These are phyloP conservation scores for Hemiscyllium ocellatum DNA, from an alignment of 2,113 vertebrate species.

Conservation along the genomic window DNA sequence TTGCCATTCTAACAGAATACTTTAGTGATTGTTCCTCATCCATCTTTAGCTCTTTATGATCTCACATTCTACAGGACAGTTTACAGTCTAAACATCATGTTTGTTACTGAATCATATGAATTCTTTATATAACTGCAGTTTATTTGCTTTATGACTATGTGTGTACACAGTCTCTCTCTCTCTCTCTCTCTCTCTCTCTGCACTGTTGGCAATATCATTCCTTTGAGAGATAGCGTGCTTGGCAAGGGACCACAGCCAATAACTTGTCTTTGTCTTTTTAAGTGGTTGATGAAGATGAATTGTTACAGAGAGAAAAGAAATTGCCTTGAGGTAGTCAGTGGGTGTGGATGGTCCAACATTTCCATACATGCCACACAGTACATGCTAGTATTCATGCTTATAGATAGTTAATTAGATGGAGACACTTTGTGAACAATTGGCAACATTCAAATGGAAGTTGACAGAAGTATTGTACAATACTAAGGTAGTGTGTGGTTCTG, in stretches of 20 bases:
- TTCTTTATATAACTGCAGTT: not conserved
- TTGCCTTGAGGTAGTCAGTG: not conserved
- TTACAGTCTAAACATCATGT: not conserved
- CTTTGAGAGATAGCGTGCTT: not conserved
- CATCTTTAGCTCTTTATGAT: not conserved
- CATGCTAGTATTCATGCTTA: not conserved
- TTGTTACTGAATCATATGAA: not conserved
- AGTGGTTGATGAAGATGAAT: constrained; percentile 15
- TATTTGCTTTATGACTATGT: not conserved
- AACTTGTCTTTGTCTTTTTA: not conserved
- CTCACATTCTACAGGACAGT: not conserved
- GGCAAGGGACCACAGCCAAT: not conserved
- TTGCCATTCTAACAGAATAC: not conserved
- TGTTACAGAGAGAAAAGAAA: not conserved
- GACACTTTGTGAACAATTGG: not conserved
- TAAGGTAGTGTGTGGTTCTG: not conserved
- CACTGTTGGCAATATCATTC: not conserved
- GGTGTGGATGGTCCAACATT: not conserved
- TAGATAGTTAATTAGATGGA: not conserved
- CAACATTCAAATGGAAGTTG: not conserved
- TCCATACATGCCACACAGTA: not conserved
- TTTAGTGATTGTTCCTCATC: constrained; percentile 18
- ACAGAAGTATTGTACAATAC: not conserved
- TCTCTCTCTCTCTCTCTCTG: not conserved
- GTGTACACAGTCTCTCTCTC: not conserved